Percentiles rank a stretch among this genome's conserved stretches.
Evolutionary conservation across 2,888 invertebrate species (phyloP).

Genomic region (Pinctada fucata): DNA sequence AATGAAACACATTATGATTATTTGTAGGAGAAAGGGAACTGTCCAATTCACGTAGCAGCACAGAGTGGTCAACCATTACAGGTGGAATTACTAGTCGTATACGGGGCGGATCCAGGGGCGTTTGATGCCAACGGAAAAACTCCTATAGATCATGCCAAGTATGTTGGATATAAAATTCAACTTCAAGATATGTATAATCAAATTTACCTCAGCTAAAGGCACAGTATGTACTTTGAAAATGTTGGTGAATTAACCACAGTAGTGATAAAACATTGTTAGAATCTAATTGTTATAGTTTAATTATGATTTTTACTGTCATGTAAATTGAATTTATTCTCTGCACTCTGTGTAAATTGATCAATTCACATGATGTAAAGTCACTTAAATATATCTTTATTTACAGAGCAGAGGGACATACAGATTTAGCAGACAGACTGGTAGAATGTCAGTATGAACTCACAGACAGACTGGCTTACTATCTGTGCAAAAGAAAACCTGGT

Average conservation of each 20-base stretch:
- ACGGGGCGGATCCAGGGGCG: constrained; percentile 94
- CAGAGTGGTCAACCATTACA: constrained; percentile 94
- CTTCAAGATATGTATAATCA: too few species aligned
- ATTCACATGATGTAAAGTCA: too few species aligned
- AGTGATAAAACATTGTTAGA: too few species aligned
- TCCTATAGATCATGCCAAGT: constrained; percentile 77
- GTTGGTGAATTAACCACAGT: too few species aligned
- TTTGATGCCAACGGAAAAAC: constrained; percentile 81
- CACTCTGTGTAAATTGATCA: too few species aligned
- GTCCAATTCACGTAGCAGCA: constrained; percentile 95
- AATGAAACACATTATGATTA: not conserved
- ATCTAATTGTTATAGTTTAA: too few species aligned
- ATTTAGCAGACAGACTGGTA: constrained; percentile 87
- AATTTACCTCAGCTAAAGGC: too few species aligned
- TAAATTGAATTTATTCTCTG: too few species aligned
- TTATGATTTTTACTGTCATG: too few species aligned
- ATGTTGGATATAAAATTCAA: constrained; percentile 22
- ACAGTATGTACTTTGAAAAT: too few species aligned
- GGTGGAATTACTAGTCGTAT: constrained; percentile 92
- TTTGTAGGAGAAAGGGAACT: constrained; percentile 90
- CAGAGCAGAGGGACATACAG: constrained; percentile 84
- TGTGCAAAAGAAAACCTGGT: constrained; percentile 89
- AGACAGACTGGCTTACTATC: constrained; percentile 92
- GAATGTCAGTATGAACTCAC: constrained; percentile 96
- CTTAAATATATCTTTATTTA: constrained; percentile 10